Percentiles rank a stretch among this genome's conserved stretches.
These are phyloP conservation scores for Lycaena phlaeas DNA, from an alignment of 2,888 invertebrate species.

Conservation along the genomic window DNA sequence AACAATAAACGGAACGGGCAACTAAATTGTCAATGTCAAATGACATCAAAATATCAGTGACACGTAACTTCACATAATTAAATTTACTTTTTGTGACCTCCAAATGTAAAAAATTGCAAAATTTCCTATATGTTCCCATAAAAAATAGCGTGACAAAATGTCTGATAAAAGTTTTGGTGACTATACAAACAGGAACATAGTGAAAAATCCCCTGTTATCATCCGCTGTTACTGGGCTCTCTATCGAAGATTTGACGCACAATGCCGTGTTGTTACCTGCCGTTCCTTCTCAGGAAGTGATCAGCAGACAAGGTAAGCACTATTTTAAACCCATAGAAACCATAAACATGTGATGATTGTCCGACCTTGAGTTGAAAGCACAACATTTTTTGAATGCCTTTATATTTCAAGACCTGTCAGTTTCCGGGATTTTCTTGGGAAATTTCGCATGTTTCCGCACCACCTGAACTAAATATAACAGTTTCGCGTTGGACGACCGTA, in stretches of 20 bases:
- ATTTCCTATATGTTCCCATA: conserved; percentile 45
- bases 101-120: conserved; percentile 63
- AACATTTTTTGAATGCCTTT: conserved; percentile 20
- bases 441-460: conserved; percentile 5
- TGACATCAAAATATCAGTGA: conserved; percentile 62
- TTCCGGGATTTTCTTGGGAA: conserved; percentile 14
- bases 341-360: conserved; percentile 25
- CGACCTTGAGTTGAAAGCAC: conserved; percentile 33
- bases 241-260: conserved; percentile 81
- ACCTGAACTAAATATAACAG: neutral
- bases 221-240: conserved; percentile 81
- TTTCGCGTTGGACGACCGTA: too few relatives aligned
- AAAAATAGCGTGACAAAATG: conserved; percentile 38
- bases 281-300: conserved; percentile 47
- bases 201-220: conserved; percentile 80
- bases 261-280: conserved; percentile 80
- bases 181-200: conserved; percentile 48
- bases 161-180: conserved; percentile 66
- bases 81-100: conserved; percentile 65
- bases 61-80: conserved; percentile 67
- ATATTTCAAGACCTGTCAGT: conserved; percentile 33
- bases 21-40: conserved; percentile 28
- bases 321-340: conserved; percentile 34
- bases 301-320: conserved; percentile 56
- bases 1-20: too few relatives aligned